Conservation (phyloP, 2,797 vertebrate species). For the Uromys caudimaculatus region DNA sequence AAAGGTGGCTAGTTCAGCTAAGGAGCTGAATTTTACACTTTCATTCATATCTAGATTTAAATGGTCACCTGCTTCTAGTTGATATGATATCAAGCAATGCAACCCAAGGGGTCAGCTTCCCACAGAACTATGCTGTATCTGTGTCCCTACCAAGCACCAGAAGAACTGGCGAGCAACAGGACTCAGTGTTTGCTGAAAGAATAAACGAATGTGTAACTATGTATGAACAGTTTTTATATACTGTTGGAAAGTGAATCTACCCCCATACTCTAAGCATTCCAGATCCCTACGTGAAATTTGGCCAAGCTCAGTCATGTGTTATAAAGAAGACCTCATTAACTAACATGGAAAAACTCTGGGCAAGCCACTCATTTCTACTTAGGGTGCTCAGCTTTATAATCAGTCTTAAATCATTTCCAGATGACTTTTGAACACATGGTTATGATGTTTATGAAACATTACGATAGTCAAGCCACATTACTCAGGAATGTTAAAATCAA, state of each 20-base stretch:
- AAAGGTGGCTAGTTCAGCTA: neutral
- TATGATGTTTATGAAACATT: constrained; percentile 83
- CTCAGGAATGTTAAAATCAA: constrained; percentile 68
- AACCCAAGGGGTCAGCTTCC: neutral
- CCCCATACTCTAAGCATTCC: constrained; percentile 79
- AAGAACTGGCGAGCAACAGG: neutral
- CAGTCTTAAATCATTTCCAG: constrained; percentile 88
- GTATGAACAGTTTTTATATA: constrained; percentile 77
- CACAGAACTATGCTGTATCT: neutral
- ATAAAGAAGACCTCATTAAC: constrained; percentile 83
- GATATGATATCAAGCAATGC: neutral
- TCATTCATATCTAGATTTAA: constrained; percentile 50
- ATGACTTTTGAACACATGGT: constrained; percentile 85
- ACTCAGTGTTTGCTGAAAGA: neutral
- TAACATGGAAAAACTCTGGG: constrained; percentile 78
- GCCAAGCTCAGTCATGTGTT: constrained; percentile 78
- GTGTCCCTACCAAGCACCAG: neutral
- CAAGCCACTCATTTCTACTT: constrained; percentile 78
- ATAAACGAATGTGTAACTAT: neutral
- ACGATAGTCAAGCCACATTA: constrained; percentile 71
- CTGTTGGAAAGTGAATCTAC: constrained; percentile 69
- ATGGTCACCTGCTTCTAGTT: neutral
- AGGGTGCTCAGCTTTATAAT: constrained; percentile 79
- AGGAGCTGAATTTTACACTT: neutral
- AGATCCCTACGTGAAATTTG: constrained; percentile 73